Base-by-base conservation (phyloP, 2,888 invertebrate genomes). In the Pachliopta kotzebuea region DNA sequence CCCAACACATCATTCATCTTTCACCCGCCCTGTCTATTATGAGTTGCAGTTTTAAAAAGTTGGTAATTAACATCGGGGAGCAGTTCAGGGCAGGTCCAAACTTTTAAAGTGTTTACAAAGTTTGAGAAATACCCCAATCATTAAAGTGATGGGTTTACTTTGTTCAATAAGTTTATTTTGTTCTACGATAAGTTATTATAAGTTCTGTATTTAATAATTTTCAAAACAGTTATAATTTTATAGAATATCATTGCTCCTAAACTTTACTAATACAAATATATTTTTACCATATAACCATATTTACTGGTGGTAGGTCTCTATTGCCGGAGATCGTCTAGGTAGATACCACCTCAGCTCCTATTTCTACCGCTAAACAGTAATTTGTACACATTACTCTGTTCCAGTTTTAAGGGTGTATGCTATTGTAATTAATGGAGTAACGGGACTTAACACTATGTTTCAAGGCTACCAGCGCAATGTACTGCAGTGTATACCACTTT, bases 1-100 rank as follows among this genome's bases (percentile, higher is more conserved):
- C 78, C 80, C 77, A 83, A 85, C 85, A 88, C 89, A 86, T 90
- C 90, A 91, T 90, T 90, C 88, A 90, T 90, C 85, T 86, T 85
- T 84, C 84, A 79, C 75, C 84, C 79, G 74, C 76, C 78, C 88
- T 90, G 88, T 90, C 90, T 85, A 90, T 90, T 89, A 90, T 91
- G 89, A 91, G 85, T 88, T 90, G 90, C 90, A 88, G 83, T 90
- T 89, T 85, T 73, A 80, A 87, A 77, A 90, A 91, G 88, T 90
- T 91, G 76, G 80, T 91, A 90, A 91, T 91, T 90, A 90, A 90
- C 90, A 88, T 81, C 77, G 76, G 77, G 73, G 79, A 78, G 80
- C 77, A 76, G 83, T 80, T 82, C 80, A 78, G 75, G 79, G 75
- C 82, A 84, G 84, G 82, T 80, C 78, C 79, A 76, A 84, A 88